Evolutionary conservation across 2,888 invertebrate species (phyloP).

Genomic region (Agapostemon virescens): DNA sequence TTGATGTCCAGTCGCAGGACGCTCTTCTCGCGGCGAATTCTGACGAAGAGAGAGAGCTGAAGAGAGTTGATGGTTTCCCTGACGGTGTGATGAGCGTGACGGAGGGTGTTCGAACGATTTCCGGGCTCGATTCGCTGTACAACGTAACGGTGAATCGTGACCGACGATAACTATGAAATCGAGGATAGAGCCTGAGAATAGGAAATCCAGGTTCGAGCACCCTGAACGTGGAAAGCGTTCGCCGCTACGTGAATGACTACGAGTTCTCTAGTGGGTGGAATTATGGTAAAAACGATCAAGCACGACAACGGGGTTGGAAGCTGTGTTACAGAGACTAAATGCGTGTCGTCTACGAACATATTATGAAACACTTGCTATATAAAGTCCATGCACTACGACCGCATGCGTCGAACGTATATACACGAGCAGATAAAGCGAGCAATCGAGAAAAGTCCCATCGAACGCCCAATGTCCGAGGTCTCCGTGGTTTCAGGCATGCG

Average conservation of each 20-base stretch:
- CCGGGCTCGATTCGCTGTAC: not conserved
- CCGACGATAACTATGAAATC: not conserved
- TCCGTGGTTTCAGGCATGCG: conserved; percentile 56
- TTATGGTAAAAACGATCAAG: conserved; percentile 46
- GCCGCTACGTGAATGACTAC: conserved; percentile 42
- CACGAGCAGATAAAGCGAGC: conserved; percentile 46
- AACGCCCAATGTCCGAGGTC: conserved; percentile 54
- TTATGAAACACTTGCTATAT: conserved; percentile 17
- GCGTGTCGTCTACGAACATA: conserved; percentile 25
- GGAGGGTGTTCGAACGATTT: conserved; percentile 41
- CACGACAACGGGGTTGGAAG: conserved; percentile 30
- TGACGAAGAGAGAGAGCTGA: conserved; percentile 49
- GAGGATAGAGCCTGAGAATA: not conserved
- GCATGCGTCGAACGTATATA: conserved; percentile 22
- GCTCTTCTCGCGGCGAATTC: conserved; percentile 42
- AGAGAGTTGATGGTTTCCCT: conserved; percentile 41
- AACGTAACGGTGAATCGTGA: not conserved
- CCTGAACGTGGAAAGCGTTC: conserved; percentile 35
- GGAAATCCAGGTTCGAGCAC: conserved; percentile 25
- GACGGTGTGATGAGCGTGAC: conserved; percentile 33
- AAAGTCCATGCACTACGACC: conserved; percentile 38
- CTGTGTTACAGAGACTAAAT: conserved; percentile 33
- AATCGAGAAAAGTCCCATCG: conserved; percentile 42
- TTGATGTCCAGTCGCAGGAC: conserved; percentile 28
- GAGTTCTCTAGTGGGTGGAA: conserved; percentile 7